Evolutionary conservation across 2,888 invertebrate genomes (phyloP).

Genomic region (Tridacna crocea): DNA sequence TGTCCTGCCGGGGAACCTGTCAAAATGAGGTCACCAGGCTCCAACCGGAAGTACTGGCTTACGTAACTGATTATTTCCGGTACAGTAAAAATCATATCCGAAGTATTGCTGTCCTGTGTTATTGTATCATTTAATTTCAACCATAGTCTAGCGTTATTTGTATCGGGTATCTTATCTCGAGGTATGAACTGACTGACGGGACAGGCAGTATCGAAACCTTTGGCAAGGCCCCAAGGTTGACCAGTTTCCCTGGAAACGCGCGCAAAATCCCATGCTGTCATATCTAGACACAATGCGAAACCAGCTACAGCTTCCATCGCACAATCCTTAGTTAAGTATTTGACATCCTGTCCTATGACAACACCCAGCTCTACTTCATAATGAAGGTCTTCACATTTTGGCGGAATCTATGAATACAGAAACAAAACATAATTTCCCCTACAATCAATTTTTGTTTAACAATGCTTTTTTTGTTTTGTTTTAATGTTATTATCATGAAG

Average conservation of each 20-base stretch:
- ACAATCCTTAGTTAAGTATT: slow-evolving; percentile 85
- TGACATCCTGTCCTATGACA: slow-evolving; percentile 88
- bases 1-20: slow-evolving; percentile 91
- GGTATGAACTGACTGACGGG: slow-evolving; percentile 89
- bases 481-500: no score
- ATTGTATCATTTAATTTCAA: slow-evolving; percentile 86
- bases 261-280: slow-evolving; percentile 86
- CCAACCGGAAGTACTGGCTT: slow-evolving; percentile 89
- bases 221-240: slow-evolving; percentile 90
- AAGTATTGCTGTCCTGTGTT: slow-evolving; percentile 88
- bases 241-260: slow-evolving; percentile 86
- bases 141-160: slow-evolving; percentile 75
- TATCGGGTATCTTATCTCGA: slow-evolving; percentile 74
- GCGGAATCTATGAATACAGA: slow-evolving; percentile 87
- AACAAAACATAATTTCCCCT: not conserved
- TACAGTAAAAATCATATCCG: slow-evolving; percentile 89
- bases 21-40: slow-evolving; percentile 89
- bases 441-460: no score
- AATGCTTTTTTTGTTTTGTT: no score
- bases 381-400: slow-evolving; percentile 87
- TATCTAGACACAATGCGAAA: slow-evolving; percentile 90
- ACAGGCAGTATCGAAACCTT: slow-evolving; percentile 92
- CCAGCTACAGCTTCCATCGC: slow-evolving; percentile 89
- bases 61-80: slow-evolving; percentile 88
- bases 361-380: slow-evolving; percentile 92